phyloP scores from a whole-genome alignment of 2,797 vertebrate genomes.

The Erethizon dorsatum region DNA sequence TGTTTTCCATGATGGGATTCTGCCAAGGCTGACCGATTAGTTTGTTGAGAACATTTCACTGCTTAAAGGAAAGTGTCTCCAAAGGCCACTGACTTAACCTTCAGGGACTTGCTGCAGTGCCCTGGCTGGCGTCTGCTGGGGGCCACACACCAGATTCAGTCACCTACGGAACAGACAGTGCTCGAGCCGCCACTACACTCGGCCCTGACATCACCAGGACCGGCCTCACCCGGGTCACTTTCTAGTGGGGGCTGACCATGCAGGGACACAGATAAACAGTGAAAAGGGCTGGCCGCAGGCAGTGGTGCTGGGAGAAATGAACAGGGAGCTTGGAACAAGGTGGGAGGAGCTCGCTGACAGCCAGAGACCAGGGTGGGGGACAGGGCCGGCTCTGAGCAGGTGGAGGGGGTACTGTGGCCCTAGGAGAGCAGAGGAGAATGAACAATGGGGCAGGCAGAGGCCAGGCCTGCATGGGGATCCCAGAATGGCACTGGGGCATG shows the following conservation, averaged over 20 bases:
- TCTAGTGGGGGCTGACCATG: no score
- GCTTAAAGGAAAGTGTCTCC: not conserved
- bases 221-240: rapidly evolving
- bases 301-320: rapidly evolving
- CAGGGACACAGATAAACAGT: rapidly evolving
- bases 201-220: rapidly evolving
- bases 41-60: not conserved
- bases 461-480: not conserved
- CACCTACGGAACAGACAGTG: not conserved
- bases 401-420: not conserved
- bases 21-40: not conserved
- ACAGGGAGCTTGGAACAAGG: rapidly evolving
- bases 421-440: not conserved
- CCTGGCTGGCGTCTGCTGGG: not conserved
- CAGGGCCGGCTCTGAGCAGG: not conserved
- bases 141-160: not conserved
- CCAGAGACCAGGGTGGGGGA: not conserved
- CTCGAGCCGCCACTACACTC: rapidly evolving
- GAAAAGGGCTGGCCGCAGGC: rapidly evolving
- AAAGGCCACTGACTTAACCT: not conserved
- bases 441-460: not conserved
- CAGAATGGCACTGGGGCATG: not conserved
- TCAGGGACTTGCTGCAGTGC: not conserved
- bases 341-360: not conserved
- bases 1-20: rapidly evolving